Conservation (phyloP, 1,140 invertebrate genomes). For the Polypedilum pembai region DNA sequence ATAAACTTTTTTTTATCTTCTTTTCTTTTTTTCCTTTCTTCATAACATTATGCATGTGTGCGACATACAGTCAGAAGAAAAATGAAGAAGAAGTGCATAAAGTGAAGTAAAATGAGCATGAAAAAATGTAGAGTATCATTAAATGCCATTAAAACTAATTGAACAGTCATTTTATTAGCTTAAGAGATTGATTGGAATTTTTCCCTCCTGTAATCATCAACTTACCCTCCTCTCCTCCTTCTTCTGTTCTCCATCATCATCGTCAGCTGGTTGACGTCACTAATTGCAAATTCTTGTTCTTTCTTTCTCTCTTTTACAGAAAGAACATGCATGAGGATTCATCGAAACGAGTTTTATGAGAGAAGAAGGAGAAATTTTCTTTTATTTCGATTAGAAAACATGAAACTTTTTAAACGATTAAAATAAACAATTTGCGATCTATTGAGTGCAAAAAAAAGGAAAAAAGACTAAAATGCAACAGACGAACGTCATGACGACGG, state of each 20-base stretch:
- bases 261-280: neutral
- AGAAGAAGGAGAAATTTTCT: neutral
- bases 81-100: neutral
- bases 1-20: constrained; percentile 5
- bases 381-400: neutral
- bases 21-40: too few species aligned
- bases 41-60: neutral
- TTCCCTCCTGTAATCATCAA: constrained; percentile 20
- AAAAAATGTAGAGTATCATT: constrained; percentile 9
- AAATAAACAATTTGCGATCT: neutral
- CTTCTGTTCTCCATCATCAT: neutral
- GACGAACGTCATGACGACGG: constrained; percentile 5
- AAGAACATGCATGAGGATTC: constrained; percentile 22
- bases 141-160: constrained; percentile 26
- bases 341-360: constrained; percentile 20
- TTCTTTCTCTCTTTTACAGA: neutral
- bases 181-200: constrained; percentile 26
- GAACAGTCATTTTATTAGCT: constrained; percentile 27
- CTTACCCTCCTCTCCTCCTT: neutral
- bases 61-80: neutral
- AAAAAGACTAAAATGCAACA: constrained; percentile 25
- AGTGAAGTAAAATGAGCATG: neutral
- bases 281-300: neutral
- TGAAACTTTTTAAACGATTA: constrained; percentile 6
- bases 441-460: neutral